Conservation (phyloP, 1,140 invertebrate genomes). For the Drosophila cardini region DNA sequence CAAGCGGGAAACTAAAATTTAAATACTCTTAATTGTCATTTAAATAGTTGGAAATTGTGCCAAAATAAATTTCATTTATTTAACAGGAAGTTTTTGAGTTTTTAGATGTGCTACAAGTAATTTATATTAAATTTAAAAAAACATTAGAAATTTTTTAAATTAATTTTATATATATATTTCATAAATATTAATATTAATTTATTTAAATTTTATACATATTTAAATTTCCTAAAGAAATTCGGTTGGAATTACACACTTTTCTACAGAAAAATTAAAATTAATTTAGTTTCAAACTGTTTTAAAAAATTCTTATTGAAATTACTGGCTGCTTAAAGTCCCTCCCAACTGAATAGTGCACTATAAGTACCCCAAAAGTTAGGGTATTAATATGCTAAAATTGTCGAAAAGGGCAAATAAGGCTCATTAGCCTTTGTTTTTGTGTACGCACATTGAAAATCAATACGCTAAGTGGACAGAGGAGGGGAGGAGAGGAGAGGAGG, state of each 20-base stretch:
- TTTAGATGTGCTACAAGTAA: too few relatives aligned
- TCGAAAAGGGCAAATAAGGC: conserved; percentile 40
- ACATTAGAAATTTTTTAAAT: too few relatives aligned
- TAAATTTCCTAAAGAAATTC: too few relatives aligned
- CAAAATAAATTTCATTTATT: not conserved
- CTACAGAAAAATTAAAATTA: too few relatives aligned
- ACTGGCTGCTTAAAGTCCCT: not conserved
- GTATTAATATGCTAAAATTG: conserved; percentile 23
- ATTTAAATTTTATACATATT: too few relatives aligned
- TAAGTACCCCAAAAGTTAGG: not conserved
- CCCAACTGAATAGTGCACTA: not conserved
- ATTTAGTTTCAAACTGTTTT: too few relatives aligned
- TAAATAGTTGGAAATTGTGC: not conserved
- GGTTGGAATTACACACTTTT: too few relatives aligned
- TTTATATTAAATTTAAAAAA: too few relatives aligned
- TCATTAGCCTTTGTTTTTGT: conserved; percentile 73
- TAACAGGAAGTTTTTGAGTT: not conserved
- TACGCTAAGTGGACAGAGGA: conserved; percentile 6
- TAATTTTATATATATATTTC: too few relatives aligned
- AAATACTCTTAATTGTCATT: conserved; percentile 22
- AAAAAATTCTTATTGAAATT: too few relatives aligned
- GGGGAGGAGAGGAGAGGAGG: not conserved
- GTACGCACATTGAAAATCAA: conserved; percentile 15
- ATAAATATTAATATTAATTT: too few relatives aligned
- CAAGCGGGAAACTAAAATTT: not conserved